Percentiles rank a stretch among this genome's conserved stretches.
Evolutionary conservation across 2,113 vertebrate species (phyloP).

Genomic region (Phylloscopus trochilus): DNA sequence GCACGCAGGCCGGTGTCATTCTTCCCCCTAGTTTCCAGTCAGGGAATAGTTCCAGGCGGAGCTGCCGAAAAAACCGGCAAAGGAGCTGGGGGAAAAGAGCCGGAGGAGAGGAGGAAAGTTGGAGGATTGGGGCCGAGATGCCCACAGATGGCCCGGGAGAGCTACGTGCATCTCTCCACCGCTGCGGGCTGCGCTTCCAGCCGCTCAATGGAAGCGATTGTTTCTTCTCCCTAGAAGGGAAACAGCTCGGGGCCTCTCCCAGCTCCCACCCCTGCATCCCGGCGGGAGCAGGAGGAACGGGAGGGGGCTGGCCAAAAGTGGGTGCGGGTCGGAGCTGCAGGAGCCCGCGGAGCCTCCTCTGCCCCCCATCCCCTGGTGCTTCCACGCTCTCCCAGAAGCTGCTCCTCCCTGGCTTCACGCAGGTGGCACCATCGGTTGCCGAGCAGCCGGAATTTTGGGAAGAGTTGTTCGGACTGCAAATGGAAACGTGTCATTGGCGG

Average conservation of each 20-base stretch:
- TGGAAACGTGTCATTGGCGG: neutral
- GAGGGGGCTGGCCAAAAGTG: fast-evolving
- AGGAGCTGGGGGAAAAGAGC: fast-evolving
- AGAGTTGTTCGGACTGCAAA: conserved; percentile 1
- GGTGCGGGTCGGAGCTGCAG: no score
- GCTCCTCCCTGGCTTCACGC: neutral
- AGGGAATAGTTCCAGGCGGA: neutral
- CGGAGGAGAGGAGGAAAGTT: neutral
- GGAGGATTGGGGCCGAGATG: neutral
- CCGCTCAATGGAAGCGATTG: neutral
- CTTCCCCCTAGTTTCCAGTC: conserved; percentile 27
- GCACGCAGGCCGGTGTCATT: neutral
- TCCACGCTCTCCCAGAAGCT: neutral
- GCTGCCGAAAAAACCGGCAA: no score
- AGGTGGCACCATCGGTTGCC: conserved; percentile 19
- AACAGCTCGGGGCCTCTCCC: neutral
- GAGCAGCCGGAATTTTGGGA: conserved; percentile 32
- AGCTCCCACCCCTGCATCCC: neutral
- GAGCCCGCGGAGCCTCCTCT: no score
- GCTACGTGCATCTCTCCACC: neutral
- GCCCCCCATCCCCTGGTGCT: neutral
- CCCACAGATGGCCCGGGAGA: neutral
- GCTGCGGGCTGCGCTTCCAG: neutral
- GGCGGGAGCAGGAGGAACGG: no score
- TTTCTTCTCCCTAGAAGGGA: fast-evolving